These are phyloP conservation scores for Macquaria australasica DNA, from an alignment of 2,113 vertebrate genomes.

Conservation along the genomic window DNA sequence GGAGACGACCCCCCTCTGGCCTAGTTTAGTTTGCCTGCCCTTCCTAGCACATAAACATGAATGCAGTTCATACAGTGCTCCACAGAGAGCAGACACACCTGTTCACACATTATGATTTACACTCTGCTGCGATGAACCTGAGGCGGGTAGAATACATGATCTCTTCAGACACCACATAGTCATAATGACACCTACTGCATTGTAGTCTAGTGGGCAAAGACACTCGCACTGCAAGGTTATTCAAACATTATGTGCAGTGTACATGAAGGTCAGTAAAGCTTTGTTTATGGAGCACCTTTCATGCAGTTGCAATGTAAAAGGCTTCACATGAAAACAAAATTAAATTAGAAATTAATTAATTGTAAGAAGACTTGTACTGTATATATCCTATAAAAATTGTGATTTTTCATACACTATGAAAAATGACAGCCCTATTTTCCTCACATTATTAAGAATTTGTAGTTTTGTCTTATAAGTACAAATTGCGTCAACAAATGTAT, in stretches of 20 bases:
- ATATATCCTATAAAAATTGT: not conserved
- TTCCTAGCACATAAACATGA: conserved; percentile 45
- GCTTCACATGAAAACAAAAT: not conserved
- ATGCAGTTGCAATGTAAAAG: not conserved
- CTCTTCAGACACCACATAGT: conserved; percentile 10
- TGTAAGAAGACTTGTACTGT: not conserved
- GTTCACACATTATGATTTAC: conserved; percentile 27
- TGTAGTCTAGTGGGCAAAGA: not conserved
- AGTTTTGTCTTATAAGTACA: not conserved
- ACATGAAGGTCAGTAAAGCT: not conserved
- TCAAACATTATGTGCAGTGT: not conserved
- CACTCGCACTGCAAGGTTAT: conserved; percentile 1
- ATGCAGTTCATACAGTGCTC: conserved; percentile 32
- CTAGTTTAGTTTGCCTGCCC: conserved; percentile 73
- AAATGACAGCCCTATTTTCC: not conserved
- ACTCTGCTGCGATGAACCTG: conserved; percentile 18
- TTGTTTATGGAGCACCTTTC: not conserved
- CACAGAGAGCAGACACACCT: conserved; percentile 36
- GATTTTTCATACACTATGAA: not conserved
- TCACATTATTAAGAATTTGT: no score
- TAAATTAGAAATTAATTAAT: not conserved
- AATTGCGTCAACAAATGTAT: not conserved
- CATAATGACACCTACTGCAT: not conserved
- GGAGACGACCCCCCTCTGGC: conserved; percentile 75
- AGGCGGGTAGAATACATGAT: conserved; percentile 13